Conservation (phyloP, 1,140 invertebrate species). For the Drosophila parabipectinata region DNA sequence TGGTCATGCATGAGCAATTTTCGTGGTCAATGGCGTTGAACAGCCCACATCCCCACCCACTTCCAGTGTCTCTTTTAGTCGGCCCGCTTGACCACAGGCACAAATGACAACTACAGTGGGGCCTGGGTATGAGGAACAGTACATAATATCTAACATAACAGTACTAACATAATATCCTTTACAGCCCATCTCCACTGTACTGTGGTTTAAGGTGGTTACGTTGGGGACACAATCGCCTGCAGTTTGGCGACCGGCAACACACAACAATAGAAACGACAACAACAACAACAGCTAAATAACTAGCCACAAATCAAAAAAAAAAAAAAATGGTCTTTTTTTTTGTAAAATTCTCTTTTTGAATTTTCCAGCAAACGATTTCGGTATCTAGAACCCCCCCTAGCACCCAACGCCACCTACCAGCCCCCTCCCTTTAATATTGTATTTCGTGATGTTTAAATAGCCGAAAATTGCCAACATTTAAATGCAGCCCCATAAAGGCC, state of each 20-base stretch:
- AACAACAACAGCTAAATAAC: constrained; percentile 24
- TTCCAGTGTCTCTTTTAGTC: constrained; percentile 1
- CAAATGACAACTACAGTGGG: constrained; percentile 28
- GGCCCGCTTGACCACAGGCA: constrained; percentile 33
- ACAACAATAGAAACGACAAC: constrained; percentile 10
- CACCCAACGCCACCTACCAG: neutral
- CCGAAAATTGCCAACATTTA: constrained; percentile 54
- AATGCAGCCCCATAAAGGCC: constrained; percentile 37
- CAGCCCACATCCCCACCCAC: constrained; percentile 35
- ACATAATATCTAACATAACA: too few relatives aligned
- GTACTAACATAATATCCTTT: neutral
- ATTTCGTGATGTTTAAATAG: constrained; percentile 42
- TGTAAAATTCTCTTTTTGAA: constrained; percentile 42
- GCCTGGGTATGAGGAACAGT: neutral
- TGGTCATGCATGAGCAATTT: constrained; percentile 63
- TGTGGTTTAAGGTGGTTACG: constrained; percentile 13
- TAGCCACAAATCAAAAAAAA: constrained; percentile 55
- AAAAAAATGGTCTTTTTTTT: constrained; percentile 5
- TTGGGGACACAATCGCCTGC: constrained; percentile 28
- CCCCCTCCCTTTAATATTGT: constrained; percentile 17
- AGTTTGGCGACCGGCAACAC: constrained; percentile 46
- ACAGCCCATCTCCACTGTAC: constrained; percentile 10
- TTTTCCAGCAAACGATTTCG: neutral
- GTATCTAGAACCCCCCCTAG: neutral
- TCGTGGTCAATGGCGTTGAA: constrained; percentile 72